Evolutionary conservation across 2,797 vertebrate species (phyloP), one percentile per base, ranked within the genome.

Genomic region (Enteromius radiatus): DNA sequence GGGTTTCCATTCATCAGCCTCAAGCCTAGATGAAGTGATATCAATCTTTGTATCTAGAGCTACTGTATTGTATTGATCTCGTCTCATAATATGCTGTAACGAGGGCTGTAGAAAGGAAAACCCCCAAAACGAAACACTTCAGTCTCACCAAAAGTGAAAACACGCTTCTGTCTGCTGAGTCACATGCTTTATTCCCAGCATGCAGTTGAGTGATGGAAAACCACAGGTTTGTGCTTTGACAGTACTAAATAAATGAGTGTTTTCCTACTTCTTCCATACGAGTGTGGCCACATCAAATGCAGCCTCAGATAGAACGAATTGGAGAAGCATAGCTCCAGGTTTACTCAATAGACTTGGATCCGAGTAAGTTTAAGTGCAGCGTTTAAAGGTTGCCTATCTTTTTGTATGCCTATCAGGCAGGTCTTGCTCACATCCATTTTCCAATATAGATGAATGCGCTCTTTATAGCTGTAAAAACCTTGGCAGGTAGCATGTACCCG

Each of bases 361-460:
- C 23, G 33, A 75, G 38, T 59, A 75, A 59, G 73, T 76, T 54
- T 15, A 52, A 64, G 79, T 52, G 54, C 47, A 23, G 43, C 3
- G 63, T 47, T 76, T 78, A 33, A 67, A 81, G 68, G 70, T 74
- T 71, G 23, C 15, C 28, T 78, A 38, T 89, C 80, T 88, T 89
- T 89, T 86, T 86, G 84, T 81, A 2, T 76, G 85, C 88, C 88
- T 93, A 92, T 94, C 91, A 86, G 86, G 81, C 68, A 70, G 2
- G 56, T 88, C 89, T 89, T 88, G 84, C 89, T 86, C 83, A 67
- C 89, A 86, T 91, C 82, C 89, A 93, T 94, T 93, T 92, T 93
- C 90, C 91, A 91, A 88, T 93, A 90, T 88, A 89, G 90, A 92
- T 93, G 91, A 94, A 93, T 92, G 90, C 88, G 65, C 90, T 87